Base-by-base conservation (phyloP, 2,113 vertebrate species). In the Atrichornis clamosus region DNA sequence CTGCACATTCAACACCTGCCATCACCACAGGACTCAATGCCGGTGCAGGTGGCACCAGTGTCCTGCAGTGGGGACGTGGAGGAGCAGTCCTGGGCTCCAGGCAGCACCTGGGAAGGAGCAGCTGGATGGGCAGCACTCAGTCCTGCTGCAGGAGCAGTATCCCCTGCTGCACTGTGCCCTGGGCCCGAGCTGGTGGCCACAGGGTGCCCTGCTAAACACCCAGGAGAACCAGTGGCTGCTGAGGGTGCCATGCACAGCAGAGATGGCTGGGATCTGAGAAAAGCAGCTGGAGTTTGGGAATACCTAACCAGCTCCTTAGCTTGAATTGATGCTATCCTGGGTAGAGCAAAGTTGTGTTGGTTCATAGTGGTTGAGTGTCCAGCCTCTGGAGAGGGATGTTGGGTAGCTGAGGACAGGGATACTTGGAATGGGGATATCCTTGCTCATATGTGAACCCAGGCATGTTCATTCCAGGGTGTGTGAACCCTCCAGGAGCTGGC, bases 191-290 rank as follows among this genome's bases (percentile, higher is more conserved):
- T 32, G 55, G 7, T 19, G 70, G 64, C 47, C 50, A 7, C 0
- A 1, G 28, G 16, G 5, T 26, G 32, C 24, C 15, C n/a, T 47
- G 53, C 28, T 23, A 26, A 70, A 63, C 6, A 16, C 13, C 9
- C 20, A 14, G 49, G 49, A 55, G 33, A 39, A 35, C 55, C 33
- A 1, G 0, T 3, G 28, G 7, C 27, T 73, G 37, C 20, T 27
- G 49, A 23, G 33, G 1, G 14, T 55, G 44, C 47, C 5, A 1
- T 0, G 1, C 9, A 1, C 0, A 1, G 46, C 46, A 64, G 59
- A 44, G 42, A 19, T 39, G 39, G 11, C 33, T 15, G 37, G 39
- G 18, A 13, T 82, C 55, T 53, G 20, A 37, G 32, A 84, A 53
- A 58, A 30, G 39, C 8, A 39, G 11, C 5, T 59, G 56, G 33